phyloP scores from a whole-genome alignment of 2,113 vertebrate genomes.

The Tachysurus vachellii region DNA sequence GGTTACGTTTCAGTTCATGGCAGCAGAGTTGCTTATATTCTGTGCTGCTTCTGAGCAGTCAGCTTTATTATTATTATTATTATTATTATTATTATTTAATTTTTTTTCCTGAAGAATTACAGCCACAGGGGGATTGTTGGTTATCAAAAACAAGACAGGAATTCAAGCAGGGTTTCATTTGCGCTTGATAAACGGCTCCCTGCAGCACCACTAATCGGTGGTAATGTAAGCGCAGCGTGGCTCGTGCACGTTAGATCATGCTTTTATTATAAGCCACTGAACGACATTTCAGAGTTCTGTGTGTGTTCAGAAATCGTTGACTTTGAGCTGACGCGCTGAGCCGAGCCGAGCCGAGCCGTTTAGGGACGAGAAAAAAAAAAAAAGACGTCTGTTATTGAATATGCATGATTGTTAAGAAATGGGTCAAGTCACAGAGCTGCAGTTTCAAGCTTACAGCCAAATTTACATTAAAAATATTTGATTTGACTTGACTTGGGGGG shows the following conservation, averaged over 20 bases:
- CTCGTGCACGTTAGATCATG: not conserved
- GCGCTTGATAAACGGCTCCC: conserved; percentile 23
- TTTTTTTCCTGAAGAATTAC: not conserved
- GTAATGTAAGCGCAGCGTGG: conserved; percentile 8
- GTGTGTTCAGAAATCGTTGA: not conserved
- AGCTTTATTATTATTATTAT: not conserved
- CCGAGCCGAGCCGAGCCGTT: no score
- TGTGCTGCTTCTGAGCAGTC: not conserved
- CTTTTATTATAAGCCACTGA: conserved; percentile 2
- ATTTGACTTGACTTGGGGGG: not conserved
- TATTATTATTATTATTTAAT: not conserved
- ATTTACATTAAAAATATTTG: not conserved
- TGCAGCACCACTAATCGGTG: conserved; percentile 6
- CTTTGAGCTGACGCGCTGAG: not conserved
- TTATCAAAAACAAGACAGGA: not conserved
- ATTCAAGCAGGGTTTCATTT: not conserved
- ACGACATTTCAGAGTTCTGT: not conserved
- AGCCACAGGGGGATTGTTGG: not conserved
- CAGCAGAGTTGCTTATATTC: not conserved
- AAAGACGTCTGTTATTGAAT: not conserved
- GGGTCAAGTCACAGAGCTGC: not conserved
- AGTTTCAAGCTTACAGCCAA: not conserved
- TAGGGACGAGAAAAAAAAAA: not conserved
- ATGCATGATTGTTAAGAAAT: not conserved
- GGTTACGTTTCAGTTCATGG: not conserved